Evolutionary conservation across 2,888 invertebrate species (phyloP), one percentile per base, ranked within the genome.

Genomic region (Rapana venosa): DNA sequence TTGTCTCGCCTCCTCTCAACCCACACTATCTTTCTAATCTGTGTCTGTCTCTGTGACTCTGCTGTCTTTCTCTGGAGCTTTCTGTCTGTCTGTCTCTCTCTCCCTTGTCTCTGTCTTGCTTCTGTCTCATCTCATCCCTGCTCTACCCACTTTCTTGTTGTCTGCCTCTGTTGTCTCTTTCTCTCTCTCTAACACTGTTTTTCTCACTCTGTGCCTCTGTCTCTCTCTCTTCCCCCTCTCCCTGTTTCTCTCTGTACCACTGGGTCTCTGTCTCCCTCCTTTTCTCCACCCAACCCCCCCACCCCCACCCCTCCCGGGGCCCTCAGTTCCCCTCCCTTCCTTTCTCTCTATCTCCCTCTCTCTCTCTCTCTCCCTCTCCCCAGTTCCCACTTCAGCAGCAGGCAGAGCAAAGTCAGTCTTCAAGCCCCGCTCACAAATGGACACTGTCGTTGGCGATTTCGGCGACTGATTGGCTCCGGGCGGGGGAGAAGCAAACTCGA

Each of bases 371-470:
- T 2, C 61, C 15, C 61, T 13, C 61, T 8, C 6, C 61, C 13
- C 61, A 15, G 20, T 61, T 61, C 61, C 61, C 22, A 15, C 61
- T 22, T 22, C 61, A 13, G 13, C 20, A 47, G 47, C 47, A 47
- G 20, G 47, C 47, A 26, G 20, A 47, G 47, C 22, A 66, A 26
- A 66, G 30, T 36, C n/a, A 83, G 70, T 32, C 87, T 70, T 58
- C 87, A 66, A 66, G 15, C 35, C 22, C 35, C 32, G 85, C 85
- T 83, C 61, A 61, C 85, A 85, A 89, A 85, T 85, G 85, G 89
- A 85, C 89, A 85, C 74, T 84, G 89, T 88, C 89, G 85, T 32
- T 89, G 89, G 89, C 66, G 89, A 89, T 89, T 89, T 89, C 56
- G 32, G 89, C 84, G 89, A 74, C 89, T 85, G 89, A 83, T 85